Base-by-base conservation (phyloP, 2,888 invertebrate species). In the Eudemis profundana region DNA sequence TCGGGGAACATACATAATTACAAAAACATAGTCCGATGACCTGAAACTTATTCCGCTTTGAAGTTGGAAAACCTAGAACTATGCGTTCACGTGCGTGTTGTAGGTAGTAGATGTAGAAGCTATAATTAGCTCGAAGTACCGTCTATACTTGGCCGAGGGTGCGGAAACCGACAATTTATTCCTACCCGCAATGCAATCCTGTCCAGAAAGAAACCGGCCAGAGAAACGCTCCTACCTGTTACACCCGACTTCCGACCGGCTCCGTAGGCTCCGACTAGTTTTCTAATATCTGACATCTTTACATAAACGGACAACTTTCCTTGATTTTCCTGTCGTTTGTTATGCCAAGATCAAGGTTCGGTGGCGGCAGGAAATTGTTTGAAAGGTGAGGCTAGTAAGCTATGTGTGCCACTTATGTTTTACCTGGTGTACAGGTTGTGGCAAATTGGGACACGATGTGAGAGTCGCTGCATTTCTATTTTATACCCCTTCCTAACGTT, bases 171-270 rank as follows among this genome's bases (percentile, higher is more conserved):
- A 61, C 54, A 44, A 66, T 62, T 56, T 66, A 66, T 66, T 50
- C 23, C 56, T 66, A 61, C 66, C 49, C 60, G 57, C 67, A 72
- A 71, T 74, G 57, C 67, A 72, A 71, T 74, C 70, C 74, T 71
- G 69, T 14, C 21, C 27, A 40, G 50, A 56, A 65, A 57, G 65
- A 65, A 59, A 59, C 49, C 50, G 14, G 57, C 40, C 53, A 21
- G 64, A 61, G 66, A 68, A 63, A 61, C 42, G 56, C 44, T 50
- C 15, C 23, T 23, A 23, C 23, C 23, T 23, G 5, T 23, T 23
- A 23, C 3, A 5, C 40, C 42, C 56, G 7, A 36, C 60, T 50
- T 38, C 53, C 61, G 66, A 70, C 70, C 69, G 61, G 72, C 67
- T 66, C 14, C 51, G 38, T 69, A 68, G 61, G 72, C 67, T 66